A percentile compares a stretch with the other conserved stretches of the same genome.
Conservation (phyloP, 64 coral and sea anemone species). For the Dendrophyllia cribrosa region DNA sequence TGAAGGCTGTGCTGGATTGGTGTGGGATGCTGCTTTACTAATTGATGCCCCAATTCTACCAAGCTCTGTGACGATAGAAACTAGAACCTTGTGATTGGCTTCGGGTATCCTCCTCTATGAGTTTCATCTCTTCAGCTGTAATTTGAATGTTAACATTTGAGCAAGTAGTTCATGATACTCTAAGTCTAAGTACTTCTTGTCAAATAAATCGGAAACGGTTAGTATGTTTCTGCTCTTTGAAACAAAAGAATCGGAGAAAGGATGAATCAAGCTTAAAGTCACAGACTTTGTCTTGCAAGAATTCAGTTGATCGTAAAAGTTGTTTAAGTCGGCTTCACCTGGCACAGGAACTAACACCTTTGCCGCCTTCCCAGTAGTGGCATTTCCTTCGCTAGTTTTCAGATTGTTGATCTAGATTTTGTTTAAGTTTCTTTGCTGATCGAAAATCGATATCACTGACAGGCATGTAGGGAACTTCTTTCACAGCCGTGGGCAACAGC, state of each 20-base stretch:
- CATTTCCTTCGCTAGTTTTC: not conserved
- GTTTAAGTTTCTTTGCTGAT: slow-evolving; percentile 40
- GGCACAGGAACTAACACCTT: slow-evolving; percentile 5
- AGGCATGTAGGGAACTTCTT: not conserved
- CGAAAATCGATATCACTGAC: slow-evolving; percentile 16
- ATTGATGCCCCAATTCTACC: slow-evolving; percentile 56
- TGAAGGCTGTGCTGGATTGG: slow-evolving; percentile 19
- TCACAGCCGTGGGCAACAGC: slow-evolving; percentile 1
- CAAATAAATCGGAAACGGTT: slow-evolving; percentile 54
- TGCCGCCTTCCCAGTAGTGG: not conserved
- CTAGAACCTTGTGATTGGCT: slow-evolving; percentile 32
- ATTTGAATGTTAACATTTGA: slow-evolving; percentile 15
- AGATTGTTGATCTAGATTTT: slow-evolving; percentile 21
- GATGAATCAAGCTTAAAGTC: slow-evolving; percentile 30
- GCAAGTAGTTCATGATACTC: slow-evolving; percentile 3
- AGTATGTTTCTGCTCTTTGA: slow-evolving; percentile 22
- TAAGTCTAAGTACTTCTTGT: slow-evolving; percentile 24
- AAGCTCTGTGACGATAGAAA: slow-evolving; percentile 37
- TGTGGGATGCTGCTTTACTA: slow-evolving; percentile 18
- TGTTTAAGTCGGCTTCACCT: slow-evolving; percentile 7
- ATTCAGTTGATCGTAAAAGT: slow-evolving; percentile 50
- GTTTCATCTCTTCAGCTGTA: slow-evolving; percentile 30
- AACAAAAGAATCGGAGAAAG: slow-evolving; percentile 42
- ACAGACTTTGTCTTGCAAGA: slow-evolving; percentile 54
- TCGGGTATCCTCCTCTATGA: slow-evolving; percentile 26